phyloP scores from a whole-genome alignment of 2,797 vertebrate genomes.

The Tragopan temminckii region DNA sequence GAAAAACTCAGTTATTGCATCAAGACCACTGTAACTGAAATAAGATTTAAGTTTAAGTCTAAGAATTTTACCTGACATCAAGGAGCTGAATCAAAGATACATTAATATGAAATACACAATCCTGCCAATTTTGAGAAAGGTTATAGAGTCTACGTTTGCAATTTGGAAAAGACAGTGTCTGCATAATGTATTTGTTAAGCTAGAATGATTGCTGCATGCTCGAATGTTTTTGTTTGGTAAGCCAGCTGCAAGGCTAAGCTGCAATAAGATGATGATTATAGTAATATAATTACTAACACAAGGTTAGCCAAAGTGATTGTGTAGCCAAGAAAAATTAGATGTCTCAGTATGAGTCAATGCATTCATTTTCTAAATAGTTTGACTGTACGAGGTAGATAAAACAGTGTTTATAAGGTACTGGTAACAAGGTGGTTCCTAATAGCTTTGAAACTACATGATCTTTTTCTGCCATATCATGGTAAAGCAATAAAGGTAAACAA shows the following conservation, averaged over 20 bases:
- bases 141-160: not conserved
- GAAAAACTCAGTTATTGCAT: not conserved
- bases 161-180: not conserved
- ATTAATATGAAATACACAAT: not conserved
- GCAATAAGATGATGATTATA: slow-evolving; percentile 6
- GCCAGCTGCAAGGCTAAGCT: slow-evolving; percentile 36
- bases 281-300: slow-evolving; percentile 37
- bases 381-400: slow-evolving; percentile 49
- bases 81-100: fast-evolving
- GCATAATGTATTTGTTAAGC: not conserved
- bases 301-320: slow-evolving; percentile 47
- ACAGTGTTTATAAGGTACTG: not conserved
- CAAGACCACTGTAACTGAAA: not conserved
- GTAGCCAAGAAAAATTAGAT: slow-evolving; percentile 60
- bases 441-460: slow-evolving; percentile 1
- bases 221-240: slow-evolving; percentile 4
- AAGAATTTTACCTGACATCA: not conserved
- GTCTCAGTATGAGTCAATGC: slow-evolving; percentile 39
- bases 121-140: not conserved
- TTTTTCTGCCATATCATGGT: not conserved
- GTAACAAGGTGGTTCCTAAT: slow-evolving; percentile 19
- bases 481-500: not conserved
- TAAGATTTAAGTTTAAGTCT: not conserved
- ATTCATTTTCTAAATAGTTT: slow-evolving; percentile 27
- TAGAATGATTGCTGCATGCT: not conserved